These are phyloP conservation scores for Cryptocephalus moraei DNA, from an alignment of 2,888 invertebrate species.

Conservation along the genomic window DNA sequence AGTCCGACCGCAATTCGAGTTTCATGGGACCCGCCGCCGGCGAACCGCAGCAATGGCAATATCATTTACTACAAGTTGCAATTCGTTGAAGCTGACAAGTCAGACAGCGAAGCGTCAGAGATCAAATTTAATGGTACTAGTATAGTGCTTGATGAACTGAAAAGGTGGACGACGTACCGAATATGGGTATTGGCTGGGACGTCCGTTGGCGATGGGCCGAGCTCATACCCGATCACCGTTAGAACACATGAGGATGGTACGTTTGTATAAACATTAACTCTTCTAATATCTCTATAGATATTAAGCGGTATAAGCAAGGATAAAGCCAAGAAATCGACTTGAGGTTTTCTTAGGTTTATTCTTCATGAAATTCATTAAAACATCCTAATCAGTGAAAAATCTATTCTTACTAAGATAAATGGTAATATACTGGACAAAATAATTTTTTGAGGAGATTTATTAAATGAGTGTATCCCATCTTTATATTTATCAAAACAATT, in stretches of 20 bases:
- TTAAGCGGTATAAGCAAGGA: too few relatives aligned
- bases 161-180: constrained; percentile 92
- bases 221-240: constrained; percentile 83
- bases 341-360: not conserved
- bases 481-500: too few relatives aligned
- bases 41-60: constrained; percentile 82
- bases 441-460: too few relatives aligned
- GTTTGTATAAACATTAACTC: constrained; percentile 37
- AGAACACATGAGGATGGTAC: constrained; percentile 99
- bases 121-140: constrained; percentile 70
- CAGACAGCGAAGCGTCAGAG: constrained; percentile 75
- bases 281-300: too few relatives aligned
- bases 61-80: constrained; percentile 93
- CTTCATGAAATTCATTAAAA: not conserved
- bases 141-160: constrained; percentile 79
- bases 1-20: constrained; percentile 85
- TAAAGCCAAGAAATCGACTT: too few relatives aligned
- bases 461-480: too few relatives aligned
- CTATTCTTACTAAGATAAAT: too few relatives aligned
- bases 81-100: constrained; percentile 74
- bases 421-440: too few relatives aligned
- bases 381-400: too few relatives aligned
- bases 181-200: constrained; percentile 96
- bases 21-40: constrained; percentile 87
- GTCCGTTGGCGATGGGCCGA: constrained; percentile 90